These are phyloP conservation scores for Drosophila bocki DNA, from an alignment of 1,140 invertebrate genomes.

Conservation along the genomic window DNA sequence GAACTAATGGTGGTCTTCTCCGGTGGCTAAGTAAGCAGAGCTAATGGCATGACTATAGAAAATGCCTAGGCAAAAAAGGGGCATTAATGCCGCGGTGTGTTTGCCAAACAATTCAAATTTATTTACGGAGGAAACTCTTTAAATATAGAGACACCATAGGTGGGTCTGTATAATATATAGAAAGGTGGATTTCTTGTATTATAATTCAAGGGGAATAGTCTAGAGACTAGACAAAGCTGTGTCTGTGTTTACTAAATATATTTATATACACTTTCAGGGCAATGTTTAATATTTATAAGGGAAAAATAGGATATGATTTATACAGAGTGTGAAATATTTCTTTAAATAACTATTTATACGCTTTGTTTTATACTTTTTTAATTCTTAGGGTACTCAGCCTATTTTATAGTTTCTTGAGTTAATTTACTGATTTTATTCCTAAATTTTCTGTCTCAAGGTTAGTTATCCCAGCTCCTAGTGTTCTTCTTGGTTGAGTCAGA, in stretches of 20 bases:
- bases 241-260: conserved; percentile 1
- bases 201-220: background rate
- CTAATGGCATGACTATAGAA: conserved; percentile 33
- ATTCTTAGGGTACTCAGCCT: no score
- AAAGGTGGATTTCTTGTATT: background rate
- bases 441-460: no score
- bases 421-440: background rate
- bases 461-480: background rate
- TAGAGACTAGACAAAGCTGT: background rate
- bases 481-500: conserved; percentile 21
- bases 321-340: background rate
- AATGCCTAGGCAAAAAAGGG: conserved; percentile 2
- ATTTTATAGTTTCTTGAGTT: background rate
- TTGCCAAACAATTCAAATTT: conserved; percentile 45
- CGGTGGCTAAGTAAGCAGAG: conserved; percentile 35
- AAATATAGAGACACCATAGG: background rate
- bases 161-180: background rate
- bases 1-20: conserved; percentile 40
- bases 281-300: background rate
- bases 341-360: background rate
- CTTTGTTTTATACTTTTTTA: background rate
- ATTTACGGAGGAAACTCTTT: conserved; percentile 13
- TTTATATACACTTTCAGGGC: background rate
- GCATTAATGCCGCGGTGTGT: conserved; percentile 18
- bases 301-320: background rate